Base-by-base conservation (phyloP, 2,797 vertebrate species). In the Falco novaeseelandiae region DNA sequence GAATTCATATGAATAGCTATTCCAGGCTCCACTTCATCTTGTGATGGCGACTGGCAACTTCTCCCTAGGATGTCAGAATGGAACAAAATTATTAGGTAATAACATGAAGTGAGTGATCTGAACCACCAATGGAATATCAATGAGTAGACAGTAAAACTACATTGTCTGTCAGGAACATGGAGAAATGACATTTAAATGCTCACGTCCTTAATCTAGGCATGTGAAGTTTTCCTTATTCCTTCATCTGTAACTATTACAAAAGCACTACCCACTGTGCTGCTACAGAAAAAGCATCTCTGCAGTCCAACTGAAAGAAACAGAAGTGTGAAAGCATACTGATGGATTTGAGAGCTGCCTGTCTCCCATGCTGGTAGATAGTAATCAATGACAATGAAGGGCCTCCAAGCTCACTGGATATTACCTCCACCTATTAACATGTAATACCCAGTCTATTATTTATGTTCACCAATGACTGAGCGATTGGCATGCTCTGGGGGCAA, bases 41-140 rank as follows among this genome's bases (percentile, higher is more conserved):
- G 80, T 48, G 90, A 88, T 63, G 71, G 77, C 2, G 59, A 89
- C 38, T 59, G 86, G 72, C 87, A 92, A 30, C 79, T 91, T 93
- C 89, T 66, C 89, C 91, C 97, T 98, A 94, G 78, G 26, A 96
- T 23, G 83, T 76, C 72, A 94, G 30, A 95, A 94, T 5, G 30
- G 76, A 91, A 88, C 38, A 84, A 29, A 73, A 89, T 92, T 36
- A 89, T 78, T 83, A 96, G 49, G 26, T 29, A 85, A 27, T n/a
- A 67, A 54, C 4, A 21, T 5, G 17, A 46, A 59, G 38, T 27
- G 57, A 95, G 34, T 27, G 69, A 69, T 84, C 19, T 67, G 90
- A 90, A 74, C 59, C 63, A 59, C 36, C 59, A 76, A 87, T 59
- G 77, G 65, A 87, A 23, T 77, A 90, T 26, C 48, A 70, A 40